A percentile compares a stretch with the other conserved stretches of the same genome.
Evolutionary conservation across 2,113 vertebrate genomes (phyloP).

Genomic region (Gulo gulo): DNA sequence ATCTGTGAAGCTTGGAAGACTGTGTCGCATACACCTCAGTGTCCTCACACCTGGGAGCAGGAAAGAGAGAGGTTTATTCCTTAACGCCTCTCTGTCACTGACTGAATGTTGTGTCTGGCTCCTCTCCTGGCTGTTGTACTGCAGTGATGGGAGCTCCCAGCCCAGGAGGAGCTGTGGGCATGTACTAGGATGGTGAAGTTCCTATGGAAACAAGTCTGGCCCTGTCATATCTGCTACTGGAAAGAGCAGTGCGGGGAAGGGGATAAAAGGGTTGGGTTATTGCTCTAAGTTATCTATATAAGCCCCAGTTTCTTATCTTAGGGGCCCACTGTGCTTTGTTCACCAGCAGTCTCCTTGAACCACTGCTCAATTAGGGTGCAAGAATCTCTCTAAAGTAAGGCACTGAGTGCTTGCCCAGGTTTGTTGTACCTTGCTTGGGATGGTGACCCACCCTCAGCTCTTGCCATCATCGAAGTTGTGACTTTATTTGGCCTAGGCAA

Average conservation of each 20-base stretch:
- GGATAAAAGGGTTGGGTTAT: neutral
- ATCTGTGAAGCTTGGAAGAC: neutral
- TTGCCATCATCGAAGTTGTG: neutral
- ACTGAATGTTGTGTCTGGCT: neutral
- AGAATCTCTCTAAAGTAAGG: neutral
- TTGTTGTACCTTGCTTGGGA: neutral
- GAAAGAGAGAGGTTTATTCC: neutral
- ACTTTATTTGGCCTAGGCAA: neutral
- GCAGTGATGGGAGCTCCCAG: neutral
- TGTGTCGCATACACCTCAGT: neutral
- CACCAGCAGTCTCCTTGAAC: neutral
- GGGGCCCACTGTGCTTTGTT: neutral
- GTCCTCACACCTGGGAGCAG: neutral
- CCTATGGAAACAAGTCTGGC: neutral
- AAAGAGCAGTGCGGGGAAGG: neutral
- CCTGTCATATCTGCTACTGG: neutral
- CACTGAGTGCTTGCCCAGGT: neutral
- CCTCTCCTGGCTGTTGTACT: neutral
- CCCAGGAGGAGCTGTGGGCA: neutral
- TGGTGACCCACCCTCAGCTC: neutral
- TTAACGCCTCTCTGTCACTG: neutral
- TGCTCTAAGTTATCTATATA: neutral
- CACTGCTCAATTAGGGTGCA: neutral
- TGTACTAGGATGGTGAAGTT: neutral
- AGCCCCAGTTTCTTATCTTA: neutral